A percentile compares a stretch with the other conserved stretches of the same genome.
Evolutionary conservation across 1,140 invertebrate species (phyloP).

Genomic region (Mamestra configurata): DNA sequence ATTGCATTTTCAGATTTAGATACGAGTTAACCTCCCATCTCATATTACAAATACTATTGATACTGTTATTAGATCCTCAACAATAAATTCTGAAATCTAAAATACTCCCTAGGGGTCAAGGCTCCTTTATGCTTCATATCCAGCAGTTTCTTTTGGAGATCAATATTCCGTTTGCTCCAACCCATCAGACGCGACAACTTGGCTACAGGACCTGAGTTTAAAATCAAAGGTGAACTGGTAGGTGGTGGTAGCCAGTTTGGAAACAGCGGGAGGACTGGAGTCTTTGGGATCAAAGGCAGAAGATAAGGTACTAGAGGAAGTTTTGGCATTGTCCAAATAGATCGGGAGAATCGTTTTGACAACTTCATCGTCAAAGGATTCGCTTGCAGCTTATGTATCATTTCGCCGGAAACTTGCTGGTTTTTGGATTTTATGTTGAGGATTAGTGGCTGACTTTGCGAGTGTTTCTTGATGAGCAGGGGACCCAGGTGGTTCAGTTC

Average conservation of each 20-base stretch:
- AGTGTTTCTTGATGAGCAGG: slow-evolving; percentile 60
- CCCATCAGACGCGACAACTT: slow-evolving; percentile 36
- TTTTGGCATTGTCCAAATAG: slow-evolving; percentile 33
- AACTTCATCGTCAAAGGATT: slow-evolving; percentile 43
- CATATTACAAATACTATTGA: not conserved
- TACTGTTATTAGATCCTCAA: slow-evolving; percentile 3
- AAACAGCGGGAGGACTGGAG: slow-evolving; percentile 56
- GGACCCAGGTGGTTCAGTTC: slow-evolving; percentile 62
- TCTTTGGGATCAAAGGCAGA: slow-evolving; percentile 52
- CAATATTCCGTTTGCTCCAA: slow-evolving; percentile 54
- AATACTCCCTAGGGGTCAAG: slow-evolving; percentile 69
- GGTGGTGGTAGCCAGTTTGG: slow-evolving; percentile 47
- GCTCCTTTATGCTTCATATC: slow-evolving; percentile 70
- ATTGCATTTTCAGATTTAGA: too few species aligned
- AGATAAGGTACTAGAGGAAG: slow-evolving; percentile 59
- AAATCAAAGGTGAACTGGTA: slow-evolving; percentile 43
- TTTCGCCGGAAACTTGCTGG: not conserved
- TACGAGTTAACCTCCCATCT: not conserved
- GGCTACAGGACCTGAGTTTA: not conserved
- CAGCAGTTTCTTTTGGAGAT: slow-evolving; percentile 64
- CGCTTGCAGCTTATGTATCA: slow-evolving; percentile 47
- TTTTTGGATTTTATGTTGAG: slow-evolving; percentile 62
- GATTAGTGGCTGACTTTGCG: slow-evolving; percentile 58
- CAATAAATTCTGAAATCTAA: slow-evolving; percentile 73
- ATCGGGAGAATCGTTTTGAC: slow-evolving; percentile 18